Evolutionary conservation across 1,140 invertebrate genomes (phyloP).

Genomic region (Leptoteleia sp.): DNA sequence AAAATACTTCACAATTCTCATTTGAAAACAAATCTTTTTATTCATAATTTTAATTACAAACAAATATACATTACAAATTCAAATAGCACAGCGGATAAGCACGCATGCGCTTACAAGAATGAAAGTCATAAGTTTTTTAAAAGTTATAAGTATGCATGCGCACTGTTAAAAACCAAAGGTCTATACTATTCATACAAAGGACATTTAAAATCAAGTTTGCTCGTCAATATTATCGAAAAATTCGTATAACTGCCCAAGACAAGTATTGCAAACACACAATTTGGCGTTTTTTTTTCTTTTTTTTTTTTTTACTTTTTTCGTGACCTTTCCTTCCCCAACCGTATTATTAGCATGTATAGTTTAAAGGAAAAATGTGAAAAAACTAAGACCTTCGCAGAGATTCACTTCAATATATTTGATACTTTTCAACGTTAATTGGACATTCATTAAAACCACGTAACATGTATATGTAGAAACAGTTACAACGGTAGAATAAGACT

Average conservation of each 20-base stretch:
- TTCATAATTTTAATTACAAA: constrained; percentile 57
- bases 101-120: constrained; percentile 44
- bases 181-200: constrained; percentile 46
- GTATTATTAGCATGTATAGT: constrained; percentile 2
- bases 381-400: constrained; percentile 61
- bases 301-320: too few species aligned
- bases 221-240: constrained; percentile 31
- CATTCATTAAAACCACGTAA: constrained; percentile 75
- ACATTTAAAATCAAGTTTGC: constrained; percentile 37
- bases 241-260: constrained; percentile 21
- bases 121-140: constrained; percentile 43
- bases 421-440: constrained; percentile 73
- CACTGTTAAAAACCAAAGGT: constrained; percentile 34
- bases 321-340: constrained; percentile 10
- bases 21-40: constrained; percentile 57
- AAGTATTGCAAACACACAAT: background rate
- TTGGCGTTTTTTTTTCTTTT: too few species aligned
- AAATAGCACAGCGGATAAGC: constrained; percentile 48
- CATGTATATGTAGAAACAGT: constrained; percentile 76
- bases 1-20: too few species aligned
- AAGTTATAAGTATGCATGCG: constrained; percentile 44
- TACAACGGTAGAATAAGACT: constrained; percentile 74
- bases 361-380: constrained; percentile 33
- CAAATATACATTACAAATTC: constrained; percentile 57
- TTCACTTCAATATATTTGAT: constrained; percentile 72